Conservation (phyloP, 2,888 invertebrate species). For the Proisotoma minuta region DNA sequence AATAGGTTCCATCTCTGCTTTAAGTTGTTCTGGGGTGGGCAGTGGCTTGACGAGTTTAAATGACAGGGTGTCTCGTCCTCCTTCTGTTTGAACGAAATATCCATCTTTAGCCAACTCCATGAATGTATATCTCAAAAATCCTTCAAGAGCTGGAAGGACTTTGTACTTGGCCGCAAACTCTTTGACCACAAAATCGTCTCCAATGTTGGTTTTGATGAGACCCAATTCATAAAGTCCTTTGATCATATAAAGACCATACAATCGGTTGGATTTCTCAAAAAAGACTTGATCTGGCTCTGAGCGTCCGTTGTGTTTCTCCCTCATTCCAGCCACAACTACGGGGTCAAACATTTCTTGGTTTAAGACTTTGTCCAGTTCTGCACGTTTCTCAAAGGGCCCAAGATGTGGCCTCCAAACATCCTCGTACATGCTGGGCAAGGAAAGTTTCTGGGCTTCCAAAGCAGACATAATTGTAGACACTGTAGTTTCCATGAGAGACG, state of each 20-base stretch:
- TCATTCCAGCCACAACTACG: not conserved
- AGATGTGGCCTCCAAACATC: constrained; percentile 25
- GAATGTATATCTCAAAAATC: constrained; percentile 18
- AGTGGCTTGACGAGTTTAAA: constrained; percentile 5
- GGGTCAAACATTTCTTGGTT: not conserved
- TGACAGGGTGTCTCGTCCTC: not conserved
- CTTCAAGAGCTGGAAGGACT: constrained; percentile 11
- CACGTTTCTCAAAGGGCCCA: constrained; percentile 8
- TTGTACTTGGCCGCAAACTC: constrained; percentile 1
- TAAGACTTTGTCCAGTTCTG: not conserved
- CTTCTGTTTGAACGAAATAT: constrained; percentile 7
- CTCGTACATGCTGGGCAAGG: constrained; percentile 17
- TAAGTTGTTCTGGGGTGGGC: not conserved
- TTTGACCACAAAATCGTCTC: not conserved
- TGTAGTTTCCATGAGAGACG: constrained; percentile 22
- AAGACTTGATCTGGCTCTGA: not conserved
- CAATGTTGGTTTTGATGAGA: constrained; percentile 2
- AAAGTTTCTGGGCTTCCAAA: constrained; percentile 20
- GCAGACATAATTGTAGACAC: constrained; percentile 16
- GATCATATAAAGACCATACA: constrained; percentile 18
- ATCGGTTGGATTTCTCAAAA: not conserved
- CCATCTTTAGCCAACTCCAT: constrained; percentile 15
- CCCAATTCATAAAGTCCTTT: constrained; percentile 19
- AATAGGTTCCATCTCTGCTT: constrained; percentile 2
- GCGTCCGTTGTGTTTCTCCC: not conserved